Percentiles rank a stretch among this genome's conserved stretches.
These are phyloP conservation scores for Tichodroma muraria DNA, from an alignment of 2,113 vertebrate genomes.

Conservation along the genomic window DNA sequence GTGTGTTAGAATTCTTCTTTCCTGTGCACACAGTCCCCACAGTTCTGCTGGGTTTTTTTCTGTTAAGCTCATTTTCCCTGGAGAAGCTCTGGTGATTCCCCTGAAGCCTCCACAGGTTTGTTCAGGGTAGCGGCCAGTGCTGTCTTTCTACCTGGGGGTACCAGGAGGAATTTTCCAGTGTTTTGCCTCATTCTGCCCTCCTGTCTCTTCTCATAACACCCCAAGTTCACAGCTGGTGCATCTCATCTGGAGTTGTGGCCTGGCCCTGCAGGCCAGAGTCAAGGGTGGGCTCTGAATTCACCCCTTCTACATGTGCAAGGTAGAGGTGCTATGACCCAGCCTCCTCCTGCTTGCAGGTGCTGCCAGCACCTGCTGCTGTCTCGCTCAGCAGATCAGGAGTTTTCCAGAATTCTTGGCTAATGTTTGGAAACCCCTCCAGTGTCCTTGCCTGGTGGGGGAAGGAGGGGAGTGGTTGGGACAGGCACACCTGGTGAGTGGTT, in stretches of 20 bases:
- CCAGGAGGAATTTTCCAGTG: not conserved
- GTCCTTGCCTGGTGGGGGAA: not conserved
- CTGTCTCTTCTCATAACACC: not conserved
- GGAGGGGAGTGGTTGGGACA: not conserved
- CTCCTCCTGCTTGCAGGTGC: not conserved
- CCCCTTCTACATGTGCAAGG: not conserved
- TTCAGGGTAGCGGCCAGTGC: fast-evolving
- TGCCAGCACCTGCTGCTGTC: not conserved
- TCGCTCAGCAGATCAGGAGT: not conserved
- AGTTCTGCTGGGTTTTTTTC: not conserved
- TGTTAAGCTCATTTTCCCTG: not conserved
- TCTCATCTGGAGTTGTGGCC: not conserved
- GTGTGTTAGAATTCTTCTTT: not conserved
- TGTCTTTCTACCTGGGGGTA: not conserved
- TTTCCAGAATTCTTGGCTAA: not conserved
- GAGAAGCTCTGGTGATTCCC: not conserved
- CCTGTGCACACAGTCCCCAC: not conserved
- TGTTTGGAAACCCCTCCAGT: not conserved
- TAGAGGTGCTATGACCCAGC: not conserved
- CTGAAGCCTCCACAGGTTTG: not conserved
- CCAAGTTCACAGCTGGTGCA: not conserved
- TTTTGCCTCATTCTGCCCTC: not conserved
- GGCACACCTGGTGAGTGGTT: fast-evolving
- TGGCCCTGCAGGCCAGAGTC: not conserved
- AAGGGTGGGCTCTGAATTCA: not conserved